Evolutionary conservation across 2,113 vertebrate species (phyloP).

Genomic region (Cryptoleucopteryx plumbea): DNA sequence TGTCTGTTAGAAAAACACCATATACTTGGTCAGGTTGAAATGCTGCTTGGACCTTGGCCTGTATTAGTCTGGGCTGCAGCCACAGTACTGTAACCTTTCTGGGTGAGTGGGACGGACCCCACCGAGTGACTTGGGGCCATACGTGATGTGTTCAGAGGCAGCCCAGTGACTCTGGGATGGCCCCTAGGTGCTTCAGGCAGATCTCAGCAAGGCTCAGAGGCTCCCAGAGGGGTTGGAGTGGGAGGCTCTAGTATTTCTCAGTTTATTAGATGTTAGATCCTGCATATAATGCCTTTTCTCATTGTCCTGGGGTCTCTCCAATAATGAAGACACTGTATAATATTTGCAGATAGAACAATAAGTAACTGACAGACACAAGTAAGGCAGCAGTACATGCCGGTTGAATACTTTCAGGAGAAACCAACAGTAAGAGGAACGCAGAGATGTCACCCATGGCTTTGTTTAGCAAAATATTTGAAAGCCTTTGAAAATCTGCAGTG

Average conservation of each 20-base stretch:
- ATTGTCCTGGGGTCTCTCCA: background rate
- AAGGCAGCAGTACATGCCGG: background rate
- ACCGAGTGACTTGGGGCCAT: background rate
- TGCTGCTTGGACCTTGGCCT: background rate
- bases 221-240: too few relatives aligned
- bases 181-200: background rate
- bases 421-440: background rate
- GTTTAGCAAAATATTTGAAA: background rate
- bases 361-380: background rate
- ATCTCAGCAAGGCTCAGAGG: background rate
- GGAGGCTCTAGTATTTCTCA: background rate
- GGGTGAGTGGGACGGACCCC: background rate
- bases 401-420: background rate
- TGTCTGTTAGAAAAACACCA: background rate
- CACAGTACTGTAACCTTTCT: background rate
- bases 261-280: background rate
- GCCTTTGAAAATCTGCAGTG: background rate
- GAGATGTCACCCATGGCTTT: background rate
- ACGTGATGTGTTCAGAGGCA: background rate
- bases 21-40: background rate
- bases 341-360: background rate
- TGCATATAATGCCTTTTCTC: background rate
- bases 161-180: background rate
- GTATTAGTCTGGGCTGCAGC: background rate
- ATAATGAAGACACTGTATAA: background rate